Evolutionary conservation across 2,888 invertebrate genomes (phyloP), one percentile per base, ranked within the genome.

Genomic region (Hydriomena furcata): DNA sequence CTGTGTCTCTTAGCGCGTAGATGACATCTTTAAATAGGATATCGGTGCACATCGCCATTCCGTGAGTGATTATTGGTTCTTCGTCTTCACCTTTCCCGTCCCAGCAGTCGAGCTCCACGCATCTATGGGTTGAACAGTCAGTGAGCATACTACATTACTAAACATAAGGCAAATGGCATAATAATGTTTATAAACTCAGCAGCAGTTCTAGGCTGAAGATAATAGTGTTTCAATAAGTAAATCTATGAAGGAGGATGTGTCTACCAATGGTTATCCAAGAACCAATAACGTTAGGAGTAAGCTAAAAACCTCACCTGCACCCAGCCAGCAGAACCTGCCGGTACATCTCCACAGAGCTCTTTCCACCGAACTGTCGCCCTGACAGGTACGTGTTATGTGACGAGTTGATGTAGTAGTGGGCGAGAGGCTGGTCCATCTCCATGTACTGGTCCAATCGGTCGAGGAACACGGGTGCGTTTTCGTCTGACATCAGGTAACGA

Each of bases 1-100:
- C 99, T 2, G 99, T 99, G 85, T 99, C 99, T 58, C 98, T 91
- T 51, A 99, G 95, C 2, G 99, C 99, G 82, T 97, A 96, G 68
- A 99, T 98, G 31, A 99, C 99, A 87, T 99, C 97, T 84, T 97
- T 99, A 89, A 99, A 99, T 12, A 98, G 91, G 72, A 99, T 99
- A 89, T 99, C 99, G 1, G 99, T 99, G 79, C 99, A 99, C 98
- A 99, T 99, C 3, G 99, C 99, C 91, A 99, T 99, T 34, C 99
- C 99, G 87, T 99, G 99, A 24, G 99, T 99, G 64, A 99, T 99
- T 71, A 99, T 99, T 0, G 99, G 99, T 74, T 99, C 99, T 73
- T 99, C 98, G 73, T 99, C 98, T 85, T 98, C 98, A 0, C 97
- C 97, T 83, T 96, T 96, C 5, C 99, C 99, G 82, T 99, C 99